Evolutionary conservation across 2,797 vertebrate species (phyloP).

Genomic region (Sebastes jordani): DNA sequence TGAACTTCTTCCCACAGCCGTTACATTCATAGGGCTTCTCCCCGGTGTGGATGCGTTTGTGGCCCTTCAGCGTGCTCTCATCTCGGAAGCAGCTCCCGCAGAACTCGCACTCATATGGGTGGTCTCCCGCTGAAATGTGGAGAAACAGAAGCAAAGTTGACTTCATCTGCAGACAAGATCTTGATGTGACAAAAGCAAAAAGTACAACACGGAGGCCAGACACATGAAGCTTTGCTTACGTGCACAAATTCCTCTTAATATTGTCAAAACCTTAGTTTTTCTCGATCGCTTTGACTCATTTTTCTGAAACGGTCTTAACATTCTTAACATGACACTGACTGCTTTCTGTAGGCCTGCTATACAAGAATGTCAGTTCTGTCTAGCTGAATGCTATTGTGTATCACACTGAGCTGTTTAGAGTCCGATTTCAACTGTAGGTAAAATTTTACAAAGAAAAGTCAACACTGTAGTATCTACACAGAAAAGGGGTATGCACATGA

Average conservation of each 20-base stretch:
- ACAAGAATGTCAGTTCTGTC: no score
- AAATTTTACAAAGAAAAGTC: no score
- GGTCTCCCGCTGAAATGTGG: slow-evolving; percentile 85
- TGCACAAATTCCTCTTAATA: background rate
- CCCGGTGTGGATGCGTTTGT: slow-evolving; percentile 98
- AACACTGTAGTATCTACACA: no score
- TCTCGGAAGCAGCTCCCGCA: slow-evolving; percentile 98
- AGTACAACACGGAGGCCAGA: background rate
- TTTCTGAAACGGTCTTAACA: no score
- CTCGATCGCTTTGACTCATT: no score
- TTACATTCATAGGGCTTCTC: slow-evolving; percentile 99
- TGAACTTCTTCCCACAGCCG: slow-evolving; percentile 98
- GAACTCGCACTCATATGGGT: slow-evolving; percentile 97
- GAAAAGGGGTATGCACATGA: no score
- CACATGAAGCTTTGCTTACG: background rate
- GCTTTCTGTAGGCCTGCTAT: no score
- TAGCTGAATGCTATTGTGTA: no score
- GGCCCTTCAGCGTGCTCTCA: slow-evolving; percentile 96
- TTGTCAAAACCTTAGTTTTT: background rate
- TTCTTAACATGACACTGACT: no score
- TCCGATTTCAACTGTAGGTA: no score
- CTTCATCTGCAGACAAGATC: background rate
- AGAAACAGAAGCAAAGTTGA: background rate
- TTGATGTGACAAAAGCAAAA: no score
- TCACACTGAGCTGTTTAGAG: no score